Base-by-base conservation (phyloP, 2,888 invertebrate species). In the Microdon myrmicae region DNA sequence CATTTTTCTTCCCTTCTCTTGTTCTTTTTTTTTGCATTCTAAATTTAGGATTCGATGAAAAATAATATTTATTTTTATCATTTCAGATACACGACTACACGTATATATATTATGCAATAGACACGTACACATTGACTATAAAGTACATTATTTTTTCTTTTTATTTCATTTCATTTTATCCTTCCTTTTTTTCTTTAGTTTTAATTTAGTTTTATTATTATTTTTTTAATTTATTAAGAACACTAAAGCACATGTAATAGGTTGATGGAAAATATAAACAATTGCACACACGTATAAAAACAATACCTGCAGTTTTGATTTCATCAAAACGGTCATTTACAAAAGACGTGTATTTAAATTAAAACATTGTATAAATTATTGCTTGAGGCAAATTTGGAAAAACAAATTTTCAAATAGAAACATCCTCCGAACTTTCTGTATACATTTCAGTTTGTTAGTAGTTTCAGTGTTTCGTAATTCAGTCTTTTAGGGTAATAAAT, bases 401-500 rank as follows among this genome's bases (percentile, higher is more conserved):
- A 5, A 23, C 10, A 19, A 20, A 41, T 17, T n/a, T 13, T 28
- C n/a, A 35, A 26, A 25, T 10, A 25, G 32, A 25, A 34, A 4
- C 20, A 23, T 37, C n/a, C n/a, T n/a, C n/a, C n/a, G n/a, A n/a
- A n/a, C n/a, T n/a, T n/a, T n/a, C n/a, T n/a, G n/a, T n/a, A n/a
- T n/a, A n/a, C n/a, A n/a, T n/a, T n/a, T n/a, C n/a, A 9, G 26
- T 10, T 31, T 19, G 7, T 29, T 10, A 6, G n/a, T 23, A 14
- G 10, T 34, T 39, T 45, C 31, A 28, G 25, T 54, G 31, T n/a
- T n/a, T n/a, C n/a, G n/a, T n/a, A n/a, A 38, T 48, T 60, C 61
- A 61, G 61, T 61, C 61, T 61, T 43, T 61, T 37, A 61, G 44
- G 56, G 49, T 44, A 56, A 45, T 44, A 61, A 61, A 56, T 55